Conservation (phyloP, 1,140 invertebrate species). For the Listronotus bonariensis region DNA sequence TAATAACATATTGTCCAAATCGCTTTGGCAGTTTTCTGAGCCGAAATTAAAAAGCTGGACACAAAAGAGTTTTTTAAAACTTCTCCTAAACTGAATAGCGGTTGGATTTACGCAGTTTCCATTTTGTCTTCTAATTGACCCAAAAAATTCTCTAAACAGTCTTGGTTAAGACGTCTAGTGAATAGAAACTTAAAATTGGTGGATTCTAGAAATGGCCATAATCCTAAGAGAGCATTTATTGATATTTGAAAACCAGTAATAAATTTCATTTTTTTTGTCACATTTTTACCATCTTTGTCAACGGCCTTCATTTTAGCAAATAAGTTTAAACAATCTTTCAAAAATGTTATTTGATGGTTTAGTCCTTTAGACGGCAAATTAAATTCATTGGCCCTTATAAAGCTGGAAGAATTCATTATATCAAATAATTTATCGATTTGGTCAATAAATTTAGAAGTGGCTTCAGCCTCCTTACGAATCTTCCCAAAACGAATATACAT, state of each 20-base stretch:
- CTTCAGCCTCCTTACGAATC: neutral
- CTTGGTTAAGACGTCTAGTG: constrained; percentile 21
- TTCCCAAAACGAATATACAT: constrained; percentile 13
- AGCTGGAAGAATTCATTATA: constrained; percentile 25
- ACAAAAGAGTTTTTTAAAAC: constrained; percentile 21
- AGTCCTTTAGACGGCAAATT: constrained; percentile 7
- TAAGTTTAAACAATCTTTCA: constrained; percentile 1
- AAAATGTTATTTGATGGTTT: neutral
- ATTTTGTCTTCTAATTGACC: constrained; percentile 11
- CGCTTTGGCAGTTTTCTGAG: too few relatives aligned
- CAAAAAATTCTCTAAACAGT: constrained; percentile 26
- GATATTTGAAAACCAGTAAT: constrained; percentile 1
- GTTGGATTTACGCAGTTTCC: constrained; percentile 25
- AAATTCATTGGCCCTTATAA: constrained; percentile 1
- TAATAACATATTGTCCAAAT: too few relatives aligned
- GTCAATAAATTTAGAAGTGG: constrained; percentile 16
- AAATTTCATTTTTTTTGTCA: neutral
- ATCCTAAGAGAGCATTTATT: neutral
- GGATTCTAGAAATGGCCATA: neutral
- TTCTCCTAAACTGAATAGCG: constrained; percentile 20
- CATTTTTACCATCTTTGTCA: too few relatives aligned
- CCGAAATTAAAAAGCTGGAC: neutral
- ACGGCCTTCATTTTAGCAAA: neutral
- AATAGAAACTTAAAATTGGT: neutral
- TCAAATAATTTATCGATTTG: constrained; percentile 26